A percentile compares a stretch with the other conserved stretches of the same genome.
Conservation (phyloP, 1,140 invertebrate genomes). For the Coptotermes formosanus region DNA sequence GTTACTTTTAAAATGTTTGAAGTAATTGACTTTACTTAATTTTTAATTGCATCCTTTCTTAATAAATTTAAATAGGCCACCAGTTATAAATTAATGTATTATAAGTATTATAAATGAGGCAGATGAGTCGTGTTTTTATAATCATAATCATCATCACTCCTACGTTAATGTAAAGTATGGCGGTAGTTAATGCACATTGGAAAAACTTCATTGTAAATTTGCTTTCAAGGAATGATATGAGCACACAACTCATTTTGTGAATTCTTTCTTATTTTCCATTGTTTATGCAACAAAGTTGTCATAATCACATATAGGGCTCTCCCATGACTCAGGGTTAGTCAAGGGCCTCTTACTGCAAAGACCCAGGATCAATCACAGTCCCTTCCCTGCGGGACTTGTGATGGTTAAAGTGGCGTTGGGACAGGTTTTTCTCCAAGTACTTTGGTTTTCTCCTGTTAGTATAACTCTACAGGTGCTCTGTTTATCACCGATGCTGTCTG, state of each 20-base stretch:
- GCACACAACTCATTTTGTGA: neutral
- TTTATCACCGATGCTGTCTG: no score
- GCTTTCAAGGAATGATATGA: neutral
- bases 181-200: neutral
- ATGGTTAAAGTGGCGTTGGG: no score
- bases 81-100: neutral
- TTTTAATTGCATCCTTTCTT: neutral
- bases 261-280: neutral
- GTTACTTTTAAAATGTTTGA: neutral
- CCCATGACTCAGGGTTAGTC: no score
- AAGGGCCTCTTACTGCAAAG: no score
- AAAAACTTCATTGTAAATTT: neutral
- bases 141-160: neutral
- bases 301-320: neutral
- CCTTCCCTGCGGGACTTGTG: no score
- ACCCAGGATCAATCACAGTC: no score
- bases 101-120: neutral
- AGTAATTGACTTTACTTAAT: neutral
- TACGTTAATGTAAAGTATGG: neutral
- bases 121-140: neutral
- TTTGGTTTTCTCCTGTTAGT: no score
- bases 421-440: no score
- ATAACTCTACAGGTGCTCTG: no score
- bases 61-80: neutral
- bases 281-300: neutral